Conservation (phyloP, 2,113 vertebrate genomes). For the Prinia subflava region DNA sequence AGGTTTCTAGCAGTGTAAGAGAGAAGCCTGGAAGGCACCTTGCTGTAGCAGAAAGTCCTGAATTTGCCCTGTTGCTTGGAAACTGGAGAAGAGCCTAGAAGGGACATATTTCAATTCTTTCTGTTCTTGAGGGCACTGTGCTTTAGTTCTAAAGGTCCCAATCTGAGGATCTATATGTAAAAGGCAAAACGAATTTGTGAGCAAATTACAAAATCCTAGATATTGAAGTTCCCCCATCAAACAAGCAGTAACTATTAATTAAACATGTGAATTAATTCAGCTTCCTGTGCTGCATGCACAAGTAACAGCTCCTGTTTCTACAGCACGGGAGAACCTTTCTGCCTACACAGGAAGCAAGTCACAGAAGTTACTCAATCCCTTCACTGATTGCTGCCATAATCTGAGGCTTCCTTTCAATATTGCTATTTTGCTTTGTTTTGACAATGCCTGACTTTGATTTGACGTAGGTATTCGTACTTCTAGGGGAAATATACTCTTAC, state of each 20-base stretch:
- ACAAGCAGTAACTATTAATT: not conserved
- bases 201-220: not conserved
- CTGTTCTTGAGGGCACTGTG: not conserved
- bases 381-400: not conserved
- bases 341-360: not conserved
- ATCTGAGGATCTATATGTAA: not conserved
- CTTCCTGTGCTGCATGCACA: not conserved
- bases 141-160: not conserved
- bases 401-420: not conserved
- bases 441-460: not conserved
- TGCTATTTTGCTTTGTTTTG: not conserved
- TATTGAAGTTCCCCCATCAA: not conserved
- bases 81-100: not conserved
- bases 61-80: not conserved
- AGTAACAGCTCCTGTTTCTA: not conserved
- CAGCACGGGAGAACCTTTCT: not conserved
- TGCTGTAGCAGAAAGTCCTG: not conserved
- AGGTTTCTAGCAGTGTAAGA: not conserved
- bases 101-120: not conserved
- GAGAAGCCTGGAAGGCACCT: not conserved
- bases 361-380: not conserved
- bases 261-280: not conserved
- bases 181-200: not conserved
- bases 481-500: slow-evolving; percentile 69
- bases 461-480: not conserved